A percentile compares a stretch with the other conserved stretches of the same genome.
Conservation (phyloP, 2,797 vertebrate species). For the Cossypha niveicapilla region DNA sequence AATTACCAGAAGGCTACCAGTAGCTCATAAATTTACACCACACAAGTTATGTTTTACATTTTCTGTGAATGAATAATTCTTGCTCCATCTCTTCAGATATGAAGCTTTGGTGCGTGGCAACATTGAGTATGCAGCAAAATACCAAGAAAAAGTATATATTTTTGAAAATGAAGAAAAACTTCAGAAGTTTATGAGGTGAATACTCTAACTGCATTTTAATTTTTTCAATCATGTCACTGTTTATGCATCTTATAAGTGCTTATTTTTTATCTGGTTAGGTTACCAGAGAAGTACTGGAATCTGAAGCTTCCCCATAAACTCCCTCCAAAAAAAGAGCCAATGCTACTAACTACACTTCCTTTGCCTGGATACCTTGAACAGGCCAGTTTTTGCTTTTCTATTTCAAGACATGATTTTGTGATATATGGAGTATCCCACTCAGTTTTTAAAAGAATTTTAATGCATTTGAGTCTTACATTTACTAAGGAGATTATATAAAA, state of each 20-base stretch:
- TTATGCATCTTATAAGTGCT: background rate
- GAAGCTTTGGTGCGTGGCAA: slow-evolving; percentile 88
- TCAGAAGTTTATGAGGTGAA: slow-evolving; percentile 87
- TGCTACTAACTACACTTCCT: slow-evolving; percentile 87
- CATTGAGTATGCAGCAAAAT: slow-evolving; percentile 83
- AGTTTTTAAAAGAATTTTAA: background rate
- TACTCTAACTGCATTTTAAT: background rate
- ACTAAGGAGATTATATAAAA: background rate
- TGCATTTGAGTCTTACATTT: background rate
- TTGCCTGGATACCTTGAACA: slow-evolving; percentile 92
- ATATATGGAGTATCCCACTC: background rate
- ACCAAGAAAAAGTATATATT: slow-evolving; percentile 82
- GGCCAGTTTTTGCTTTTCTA: slow-evolving; percentile 69
- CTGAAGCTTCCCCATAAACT: slow-evolving; percentile 87
- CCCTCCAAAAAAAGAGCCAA: slow-evolving; percentile 83
- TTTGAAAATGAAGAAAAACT: slow-evolving; percentile 86
- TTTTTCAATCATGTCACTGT: background rate
- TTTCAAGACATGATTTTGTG: background rate
- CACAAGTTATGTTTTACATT: background rate
- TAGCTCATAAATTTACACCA: background rate
- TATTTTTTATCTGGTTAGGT: slow-evolving; percentile 71
- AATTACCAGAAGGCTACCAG: background rate
- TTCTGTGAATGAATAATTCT: background rate
- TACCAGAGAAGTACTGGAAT: slow-evolving; percentile 85
- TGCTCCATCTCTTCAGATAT: slow-evolving; percentile 76